Conservation (phyloP, 2,888 invertebrate species). For the Ichneumon xanthorius region DNA sequence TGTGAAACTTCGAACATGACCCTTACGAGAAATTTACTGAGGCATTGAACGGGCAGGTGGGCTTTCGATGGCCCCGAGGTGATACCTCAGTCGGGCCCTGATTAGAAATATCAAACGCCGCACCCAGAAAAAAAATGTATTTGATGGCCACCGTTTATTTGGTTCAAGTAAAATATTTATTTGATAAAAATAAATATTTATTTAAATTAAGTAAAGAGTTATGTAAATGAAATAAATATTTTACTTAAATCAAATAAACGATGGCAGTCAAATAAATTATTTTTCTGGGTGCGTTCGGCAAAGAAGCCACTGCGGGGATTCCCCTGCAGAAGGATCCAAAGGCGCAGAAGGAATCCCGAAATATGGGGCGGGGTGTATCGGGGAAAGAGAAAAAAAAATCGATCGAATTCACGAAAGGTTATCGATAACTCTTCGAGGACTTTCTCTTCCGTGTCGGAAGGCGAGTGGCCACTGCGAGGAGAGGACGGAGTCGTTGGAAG, state of each 20-base stretch:
- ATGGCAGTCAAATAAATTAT: too few relatives aligned
- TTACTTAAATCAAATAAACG: too few relatives aligned
- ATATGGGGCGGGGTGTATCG: not conserved
- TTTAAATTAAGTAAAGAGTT: too few relatives aligned
- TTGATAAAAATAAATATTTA: too few relatives aligned
- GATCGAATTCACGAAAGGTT: conserved; percentile 22
- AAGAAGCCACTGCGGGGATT: too few relatives aligned
- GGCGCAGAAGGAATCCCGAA: not conserved
- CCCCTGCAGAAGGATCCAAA: not conserved
- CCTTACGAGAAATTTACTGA: conserved; percentile 4
- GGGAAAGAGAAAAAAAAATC: not conserved
- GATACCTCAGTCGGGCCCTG: not conserved
- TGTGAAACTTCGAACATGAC: not conserved
- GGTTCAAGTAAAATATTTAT: too few relatives aligned
- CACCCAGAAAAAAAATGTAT: too few relatives aligned
- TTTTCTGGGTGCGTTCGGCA: too few relatives aligned
- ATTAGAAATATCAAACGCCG: not conserved
- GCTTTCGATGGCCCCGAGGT: not conserved
- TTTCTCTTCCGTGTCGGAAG: conserved; percentile 19
- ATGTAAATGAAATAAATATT: too few relatives aligned
- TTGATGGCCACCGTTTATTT: too few relatives aligned
- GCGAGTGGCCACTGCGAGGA: conserved; percentile 2
- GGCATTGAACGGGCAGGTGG: not conserved
- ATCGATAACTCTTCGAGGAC: conserved; percentile 14
- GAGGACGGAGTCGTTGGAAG: not conserved